Base-by-base conservation (phyloP, 2,888 invertebrate genomes). In the Luperina nickerlii region DNA sequence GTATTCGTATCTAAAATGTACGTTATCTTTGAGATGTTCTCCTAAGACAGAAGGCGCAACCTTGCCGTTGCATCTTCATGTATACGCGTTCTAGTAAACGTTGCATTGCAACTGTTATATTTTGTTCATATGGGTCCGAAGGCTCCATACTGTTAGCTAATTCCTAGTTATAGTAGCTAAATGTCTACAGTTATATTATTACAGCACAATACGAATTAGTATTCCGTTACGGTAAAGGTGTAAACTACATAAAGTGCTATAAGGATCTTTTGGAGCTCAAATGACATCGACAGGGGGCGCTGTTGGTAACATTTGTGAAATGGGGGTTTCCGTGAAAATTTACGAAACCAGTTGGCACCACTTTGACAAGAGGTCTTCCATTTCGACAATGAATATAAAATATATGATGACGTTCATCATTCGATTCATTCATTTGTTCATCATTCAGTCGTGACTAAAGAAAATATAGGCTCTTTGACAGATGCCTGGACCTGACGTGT, bases 81-180 rank as follows among this genome's bases (percentile, higher is more conserved):
- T 88, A 89, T 88, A 88, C 86, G 86, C 74, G 54, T 67, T 74
- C 72, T 79, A 74, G 63, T 76, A 62, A 73, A 82, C 32, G 84
- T 88, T 87, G 88, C 79, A 72, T 70, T 60, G 86, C 86, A 85
- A 88, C 77, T 76, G 45, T 76, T 80, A 79, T 66, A 60, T 75
- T 84, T 82, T 84, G 72, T 83, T 74, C 57, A 83, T 87, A 81
- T 85, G 88, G 82, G 81, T 76, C 89, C 84, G 20, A 82, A 88
- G 89, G 87, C 65, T 82, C 86, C 82, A 80, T 83, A 78, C 69
- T 89, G 90, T 89, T 90, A 90, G 90, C 82, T 90, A 90, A 87
- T 87, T 90, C 63, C 79, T 90, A 89, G 86, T 69, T 83, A 75
- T 84, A 90, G 76, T 89, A 84, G 83, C 72, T 82, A 85, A 90